Evolutionary conservation across 2,888 invertebrate species (phyloP).

Genomic region (Geotrupes spiniger): DNA sequence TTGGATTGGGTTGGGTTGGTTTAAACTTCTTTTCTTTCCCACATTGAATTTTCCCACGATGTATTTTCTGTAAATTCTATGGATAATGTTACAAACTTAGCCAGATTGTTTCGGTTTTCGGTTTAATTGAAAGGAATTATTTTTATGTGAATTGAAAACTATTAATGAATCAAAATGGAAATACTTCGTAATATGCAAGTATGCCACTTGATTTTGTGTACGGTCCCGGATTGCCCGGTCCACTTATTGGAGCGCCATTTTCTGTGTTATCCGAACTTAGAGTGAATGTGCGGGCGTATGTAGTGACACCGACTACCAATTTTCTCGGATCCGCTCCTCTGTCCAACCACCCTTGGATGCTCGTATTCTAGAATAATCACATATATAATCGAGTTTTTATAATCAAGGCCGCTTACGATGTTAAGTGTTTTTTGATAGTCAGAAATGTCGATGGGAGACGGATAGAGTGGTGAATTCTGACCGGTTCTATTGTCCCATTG

Average conservation of each 20-base stretch:
- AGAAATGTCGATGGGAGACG: not conserved
- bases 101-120: too few species aligned
- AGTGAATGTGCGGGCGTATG: slow-evolving; percentile 67
- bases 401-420: not conserved
- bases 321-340: slow-evolving; percentile 61
- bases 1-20: too few species aligned
- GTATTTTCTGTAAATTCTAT: too few species aligned
- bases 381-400: too few species aligned
- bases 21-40: too few species aligned
- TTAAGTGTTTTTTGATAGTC: not conserved
- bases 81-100: too few species aligned
- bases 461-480: not conserved
- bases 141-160: too few species aligned
- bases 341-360: slow-evolving; percentile 53
- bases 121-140: too few species aligned
- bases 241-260: slow-evolving; percentile 58
- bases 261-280: slow-evolving; percentile 51
- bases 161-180: too few species aligned
- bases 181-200: slow-evolving; percentile 71
- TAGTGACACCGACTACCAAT: slow-evolving; percentile 65
- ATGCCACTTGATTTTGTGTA: slow-evolving; percentile 62
- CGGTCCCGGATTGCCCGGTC: slow-evolving; percentile 60
- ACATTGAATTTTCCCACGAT: too few species aligned
- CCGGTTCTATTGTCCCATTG: not conserved
- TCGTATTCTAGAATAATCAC: slow-evolving; percentile 24